phyloP scores from a whole-genome alignment of 2,113 vertebrate genomes.

The Neolamprologus falcicula region DNA sequence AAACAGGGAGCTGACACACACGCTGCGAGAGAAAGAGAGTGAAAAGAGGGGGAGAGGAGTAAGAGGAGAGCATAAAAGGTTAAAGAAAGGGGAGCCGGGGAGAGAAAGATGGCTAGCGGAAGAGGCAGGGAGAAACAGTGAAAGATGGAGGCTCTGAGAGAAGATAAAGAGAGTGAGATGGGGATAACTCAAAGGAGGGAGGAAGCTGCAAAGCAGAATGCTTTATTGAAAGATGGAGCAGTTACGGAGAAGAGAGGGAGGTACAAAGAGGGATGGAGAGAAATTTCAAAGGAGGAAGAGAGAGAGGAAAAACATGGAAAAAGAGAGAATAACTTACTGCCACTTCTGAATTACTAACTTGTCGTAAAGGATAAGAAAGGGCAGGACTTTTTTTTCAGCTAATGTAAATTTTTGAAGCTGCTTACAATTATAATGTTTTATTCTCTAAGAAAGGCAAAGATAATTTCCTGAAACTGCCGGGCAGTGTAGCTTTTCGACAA shows the following conservation, averaged over 20 bases:
- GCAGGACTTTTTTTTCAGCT: not conserved
- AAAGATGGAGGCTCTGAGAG: constrained; percentile 25
- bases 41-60: constrained; percentile 8
- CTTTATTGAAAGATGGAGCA: constrained; percentile 23
- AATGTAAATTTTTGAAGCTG: not conserved
- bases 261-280: not conserved
- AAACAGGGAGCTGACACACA: constrained; percentile 8
- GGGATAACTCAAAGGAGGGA: constrained; percentile 10
- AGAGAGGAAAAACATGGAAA: not conserved
- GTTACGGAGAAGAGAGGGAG: not conserved
- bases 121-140: constrained; percentile 11
- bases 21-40: not conserved
- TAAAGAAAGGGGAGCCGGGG: constrained; percentile 20
- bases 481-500: not conserved
- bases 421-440: not conserved
- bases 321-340: not conserved
- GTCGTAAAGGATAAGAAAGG: not conserved
- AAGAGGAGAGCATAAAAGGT: constrained; percentile 35
- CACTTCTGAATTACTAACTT: not conserved
- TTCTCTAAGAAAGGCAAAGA: not conserved
- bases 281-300: not conserved
- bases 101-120: constrained; percentile 15
- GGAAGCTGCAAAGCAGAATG: constrained; percentile 2
- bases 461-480: not conserved
- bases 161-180: constrained; percentile 31